A percentile compares a stretch with the other conserved stretches of the same genome.
Evolutionary conservation across 2,113 vertebrate genomes (phyloP).

Genomic region (Pseudorectes ferrugineus): DNA sequence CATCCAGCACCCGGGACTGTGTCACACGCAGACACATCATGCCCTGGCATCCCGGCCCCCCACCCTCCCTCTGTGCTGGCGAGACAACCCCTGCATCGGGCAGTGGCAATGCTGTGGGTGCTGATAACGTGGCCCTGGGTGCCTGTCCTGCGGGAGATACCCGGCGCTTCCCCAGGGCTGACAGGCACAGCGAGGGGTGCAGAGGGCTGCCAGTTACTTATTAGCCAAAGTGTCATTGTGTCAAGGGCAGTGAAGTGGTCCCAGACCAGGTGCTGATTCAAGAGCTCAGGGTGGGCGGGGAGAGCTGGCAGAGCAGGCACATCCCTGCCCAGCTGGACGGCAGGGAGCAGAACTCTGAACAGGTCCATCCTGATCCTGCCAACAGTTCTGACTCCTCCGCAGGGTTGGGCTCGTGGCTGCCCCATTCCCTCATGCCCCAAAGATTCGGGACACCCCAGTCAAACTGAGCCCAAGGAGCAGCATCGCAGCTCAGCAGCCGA

Average conservation of each 20-base stretch:
- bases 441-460: rapidly evolving
- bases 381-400: rapidly evolving
- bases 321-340: neutral
- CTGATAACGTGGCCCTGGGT: neutral
- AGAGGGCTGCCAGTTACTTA: neutral
- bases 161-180: rapidly evolving
- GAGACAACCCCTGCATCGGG: neutral
- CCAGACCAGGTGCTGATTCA: rapidly evolving
- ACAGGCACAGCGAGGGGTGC: rapidly evolving
- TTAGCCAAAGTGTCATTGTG: rapidly evolving
- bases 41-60: neutral
- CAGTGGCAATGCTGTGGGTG: neutral
- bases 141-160: neutral
- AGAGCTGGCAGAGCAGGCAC: neutral
- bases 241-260: neutral
- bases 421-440: rapidly evolving
- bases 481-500: rapidly evolving
- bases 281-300: neutral
- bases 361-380: rapidly evolving
- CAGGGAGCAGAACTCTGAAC: neutral
- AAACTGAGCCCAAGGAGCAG: neutral
- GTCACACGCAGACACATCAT: neutral
- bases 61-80: neutral
- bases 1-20: neutral
- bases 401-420: rapidly evolving